phyloP scores from a whole-genome alignment of 2,888 invertebrate genomes.

The Scaptomyza parva region DNA sequence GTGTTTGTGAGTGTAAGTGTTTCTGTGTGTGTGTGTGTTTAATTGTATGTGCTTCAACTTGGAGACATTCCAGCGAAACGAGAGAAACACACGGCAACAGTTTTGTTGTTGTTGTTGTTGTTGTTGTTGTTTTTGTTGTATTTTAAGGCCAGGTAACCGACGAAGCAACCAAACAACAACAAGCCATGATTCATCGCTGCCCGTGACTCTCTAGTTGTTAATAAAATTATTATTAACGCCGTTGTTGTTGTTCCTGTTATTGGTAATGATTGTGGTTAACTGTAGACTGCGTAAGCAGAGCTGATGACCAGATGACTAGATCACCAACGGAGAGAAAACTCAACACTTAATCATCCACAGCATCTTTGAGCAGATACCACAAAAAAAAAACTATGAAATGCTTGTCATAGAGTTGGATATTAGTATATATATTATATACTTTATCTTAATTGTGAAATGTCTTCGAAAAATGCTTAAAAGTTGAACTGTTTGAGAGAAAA shows the following conservation, averaged over 20 bases:
- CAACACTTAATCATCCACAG: slow-evolving; percentile 57
- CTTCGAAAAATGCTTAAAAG: no score
- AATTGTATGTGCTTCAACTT: slow-evolving; percentile 17
- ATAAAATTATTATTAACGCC: slow-evolving; percentile 7
- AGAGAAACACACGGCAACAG: slow-evolving; percentile 37
- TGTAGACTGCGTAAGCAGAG: slow-evolving; percentile 63
- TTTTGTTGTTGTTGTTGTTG: neutral
- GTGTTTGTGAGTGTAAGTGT: slow-evolving; percentile 24
- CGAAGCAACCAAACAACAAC: slow-evolving; percentile 58
- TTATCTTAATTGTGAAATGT: no score
- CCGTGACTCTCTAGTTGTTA: slow-evolving; percentile 38
- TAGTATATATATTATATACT: neutral
- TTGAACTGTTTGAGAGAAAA: no score
- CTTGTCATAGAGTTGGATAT: neutral
- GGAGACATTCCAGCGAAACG: slow-evolving; percentile 47
- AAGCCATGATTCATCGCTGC: slow-evolving; percentile 64
- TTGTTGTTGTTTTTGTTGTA: neutral
- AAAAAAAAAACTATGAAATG: neutral
- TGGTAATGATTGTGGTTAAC: slow-evolving; percentile 50
- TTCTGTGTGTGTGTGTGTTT: slow-evolving; percentile 23
- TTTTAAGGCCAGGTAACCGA: neutral
- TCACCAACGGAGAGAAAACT: neutral
- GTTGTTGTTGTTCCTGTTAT: slow-evolving; percentile 18
- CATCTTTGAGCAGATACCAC: slow-evolving; percentile 4
- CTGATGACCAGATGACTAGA: slow-evolving; percentile 32